Evolutionary conservation across 2,113 vertebrate species (phyloP).

Genomic region (Ranitomeya imitator): DNA sequence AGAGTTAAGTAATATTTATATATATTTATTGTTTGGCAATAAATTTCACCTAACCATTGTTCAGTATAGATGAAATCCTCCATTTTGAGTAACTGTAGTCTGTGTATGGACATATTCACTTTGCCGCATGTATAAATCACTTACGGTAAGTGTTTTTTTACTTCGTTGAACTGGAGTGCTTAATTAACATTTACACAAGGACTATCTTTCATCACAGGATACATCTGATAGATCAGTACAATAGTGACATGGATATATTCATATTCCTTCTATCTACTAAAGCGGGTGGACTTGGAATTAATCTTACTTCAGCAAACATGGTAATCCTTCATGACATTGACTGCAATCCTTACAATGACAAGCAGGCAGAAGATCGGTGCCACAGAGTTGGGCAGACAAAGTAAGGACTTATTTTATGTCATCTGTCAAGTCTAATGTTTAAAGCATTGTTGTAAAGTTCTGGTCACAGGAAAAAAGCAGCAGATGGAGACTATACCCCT

Average conservation of each 20-base stretch:
- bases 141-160: background rate
- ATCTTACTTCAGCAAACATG: conserved; percentile 92
- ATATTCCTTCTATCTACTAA: conserved; percentile 95
- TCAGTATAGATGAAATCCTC: too few relatives aligned
- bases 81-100: too few relatives aligned
- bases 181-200: background rate
- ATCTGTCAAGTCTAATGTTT: background rate
- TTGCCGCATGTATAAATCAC: too few relatives aligned
- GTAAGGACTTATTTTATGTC: conserved; percentile 65
- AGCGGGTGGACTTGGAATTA: conserved; percentile 95
- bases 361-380: conserved; percentile 95
- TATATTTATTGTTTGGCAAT: too few relatives aligned
- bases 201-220: conserved; percentile 76
- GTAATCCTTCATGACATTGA: conserved; percentile 99
- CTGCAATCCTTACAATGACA: conserved; percentile 96
- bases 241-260: conserved; percentile 90
- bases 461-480: too few relatives aligned
- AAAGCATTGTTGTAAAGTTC: too few relatives aligned
- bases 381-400: conserved; percentile 94
- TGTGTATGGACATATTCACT: too few relatives aligned
- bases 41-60: too few relatives aligned
- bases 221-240: conserved; percentile 92
- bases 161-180: background rate
- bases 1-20: too few relatives aligned
- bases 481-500: too few relatives aligned